A percentile compares a stretch with the other conserved stretches of the same genome.
Evolutionary conservation across 1,140 invertebrate genomes (phyloP).

Genomic region (Plectrocnemia conspersa): DNA sequence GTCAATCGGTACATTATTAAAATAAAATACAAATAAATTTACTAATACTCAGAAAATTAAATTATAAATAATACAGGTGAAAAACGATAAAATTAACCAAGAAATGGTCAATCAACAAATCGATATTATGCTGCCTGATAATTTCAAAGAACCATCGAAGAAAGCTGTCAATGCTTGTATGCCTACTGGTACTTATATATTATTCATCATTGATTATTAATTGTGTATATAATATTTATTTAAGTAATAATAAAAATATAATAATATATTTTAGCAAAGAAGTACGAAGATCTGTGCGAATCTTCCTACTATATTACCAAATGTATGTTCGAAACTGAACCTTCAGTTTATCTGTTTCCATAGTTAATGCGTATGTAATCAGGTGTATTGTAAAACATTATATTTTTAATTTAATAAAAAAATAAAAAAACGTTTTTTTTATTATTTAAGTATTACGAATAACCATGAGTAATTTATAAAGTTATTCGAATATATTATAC

Average conservation of each 20-base stretch:
- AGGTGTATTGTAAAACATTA: too few relatives aligned
- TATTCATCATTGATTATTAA: conserved; percentile 35
- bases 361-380: conserved; percentile 31
- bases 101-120: conserved; percentile 48
- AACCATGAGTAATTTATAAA: too few relatives aligned
- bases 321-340: conserved; percentile 46
- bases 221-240: conserved; percentile 11
- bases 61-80: conserved; percentile 39
- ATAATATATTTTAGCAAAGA: conserved; percentile 43
- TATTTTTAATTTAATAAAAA: too few relatives aligned
- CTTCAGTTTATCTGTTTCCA: conserved; percentile 44
- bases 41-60: neutral
- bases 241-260: neutral
- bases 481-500: too few relatives aligned
- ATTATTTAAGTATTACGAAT: too few relatives aligned
- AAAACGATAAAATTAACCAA: conserved; percentile 49
- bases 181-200: conserved; percentile 46
- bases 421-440: too few relatives aligned
- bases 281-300: conserved; percentile 48
- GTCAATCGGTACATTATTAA: conserved; percentile 34
- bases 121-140: conserved; percentile 47
- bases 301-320: conserved; percentile 45
- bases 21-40: neutral
- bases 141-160: conserved; percentile 47
- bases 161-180: conserved; percentile 43